Evolutionary conservation across 2,888 invertebrate species (phyloP), one percentile per base, ranked within the genome.

Genomic region (Lasioglossum pauxillum): DNA sequence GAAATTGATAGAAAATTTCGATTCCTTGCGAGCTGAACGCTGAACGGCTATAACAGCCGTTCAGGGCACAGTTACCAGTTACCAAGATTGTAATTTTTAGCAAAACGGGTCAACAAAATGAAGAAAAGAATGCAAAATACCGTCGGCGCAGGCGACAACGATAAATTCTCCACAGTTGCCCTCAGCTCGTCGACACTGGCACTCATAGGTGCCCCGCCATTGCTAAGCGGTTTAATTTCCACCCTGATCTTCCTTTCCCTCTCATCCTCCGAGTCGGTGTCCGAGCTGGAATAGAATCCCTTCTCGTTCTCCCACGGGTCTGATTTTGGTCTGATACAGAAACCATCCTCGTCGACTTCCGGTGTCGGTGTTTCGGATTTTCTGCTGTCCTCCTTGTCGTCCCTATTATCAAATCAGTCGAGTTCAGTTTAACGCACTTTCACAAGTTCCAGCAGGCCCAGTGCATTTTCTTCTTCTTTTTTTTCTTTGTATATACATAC

Each of bases 161-260:
- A 98, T 87, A 99, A 96, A 95, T 98, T 98, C 95, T 98, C 99
- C 77, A 99, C 98, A 60, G 99, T 99, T 41, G 98, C 98, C 92
- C 98, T 96, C 35, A 99, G 96, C 95, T 99, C 99, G 95, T 99
- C 99, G 19, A 99, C 98, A 95, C 98, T 99, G n/a, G 98, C 98
- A 87, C 98, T 98, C 97, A 98, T 98, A 1, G 98, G 98, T 78
- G 98, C 98, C 81, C 97, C 96, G 75, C 98, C 98, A 95, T 98
- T 99, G 94, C 98, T 98, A 75, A 99, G 96, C 1, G 99, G 99
- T 95, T 99, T 99, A 86, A 99, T 99, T 96, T 99, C 98, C 4
- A 99, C 98, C 94, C 98, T 98, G 90, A 99, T 98, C 95, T 98
- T 98, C 90, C 97, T 97, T 93, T 98, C 98, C 78, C 97, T 96